Base-by-base conservation (phyloP, 2,797 vertebrate species). In the Prionace glauca region DNA sequence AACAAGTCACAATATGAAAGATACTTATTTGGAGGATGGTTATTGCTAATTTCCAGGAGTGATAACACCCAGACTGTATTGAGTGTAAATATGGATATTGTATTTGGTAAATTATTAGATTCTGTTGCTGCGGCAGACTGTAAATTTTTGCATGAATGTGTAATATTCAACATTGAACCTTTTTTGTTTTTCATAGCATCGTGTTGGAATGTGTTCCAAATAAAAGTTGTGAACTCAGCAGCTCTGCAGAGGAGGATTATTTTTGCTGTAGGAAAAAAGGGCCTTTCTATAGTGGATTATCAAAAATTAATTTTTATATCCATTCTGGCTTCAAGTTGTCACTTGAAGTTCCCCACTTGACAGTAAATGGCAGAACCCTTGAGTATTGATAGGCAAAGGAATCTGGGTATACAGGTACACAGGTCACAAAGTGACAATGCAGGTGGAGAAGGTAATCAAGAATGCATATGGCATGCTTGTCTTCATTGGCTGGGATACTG, bases 61-160 rank as follows among this genome's bases (percentile, higher is more conserved):
- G 41, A 36, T 69, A 24, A 92, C 90, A 92, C 36, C 90, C 36
- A 92, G 62, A 69, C 90, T 92, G 62, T 67, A 92, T 92, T 67
- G 60, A 67, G 62, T 92, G 90, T 92, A 92, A 92, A 92, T 92
- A 92, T 69, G 62, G 90, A 20, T 69, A 41, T 67, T 62, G 87
- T 62, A 90, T n/a, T 84, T 29, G 50, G 11, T 88, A 88, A 88
- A 88, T 88, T 92, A 69, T 91, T 36, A 8, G 32, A 65, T n/a
- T 91, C 26, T 65, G 36, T 92, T 90, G 62, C 90, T 41, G 62
- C n/a, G 62, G 56, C 86, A 92, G 32, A 67, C n/a, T 92, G 62
- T 92, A 92, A 69, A 92, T 11, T 92, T 92, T 92, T 92, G 90
- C 90, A 92, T 92, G 90, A 41, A 92, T 20, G 10, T 92, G 90